phyloP scores from a whole-genome alignment of 2,113 vertebrate genomes.

The Drymodes brunneopygia region DNA sequence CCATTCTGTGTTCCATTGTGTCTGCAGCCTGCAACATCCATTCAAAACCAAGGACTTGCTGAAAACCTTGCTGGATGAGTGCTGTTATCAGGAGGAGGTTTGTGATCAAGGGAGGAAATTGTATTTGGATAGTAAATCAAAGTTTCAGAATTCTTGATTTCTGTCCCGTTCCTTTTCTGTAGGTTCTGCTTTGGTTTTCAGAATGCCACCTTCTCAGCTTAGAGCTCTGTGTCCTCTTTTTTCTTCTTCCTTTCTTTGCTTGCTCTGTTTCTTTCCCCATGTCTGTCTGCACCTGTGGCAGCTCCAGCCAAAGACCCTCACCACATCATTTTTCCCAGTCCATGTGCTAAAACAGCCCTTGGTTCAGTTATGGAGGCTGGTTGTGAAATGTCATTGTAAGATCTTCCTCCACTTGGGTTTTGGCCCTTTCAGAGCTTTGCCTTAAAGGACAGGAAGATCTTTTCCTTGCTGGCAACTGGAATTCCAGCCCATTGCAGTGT shows the following conservation, averaged over 20 bases:
- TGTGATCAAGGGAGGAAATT: background rate
- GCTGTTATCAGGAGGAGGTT: background rate
- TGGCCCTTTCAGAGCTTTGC: too few relatives aligned
- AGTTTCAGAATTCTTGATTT: background rate
- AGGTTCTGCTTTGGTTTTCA: background rate
- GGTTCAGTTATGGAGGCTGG: too few relatives aligned
- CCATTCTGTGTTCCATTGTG: background rate
- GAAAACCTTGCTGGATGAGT: background rate
- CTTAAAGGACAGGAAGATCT: too few relatives aligned
- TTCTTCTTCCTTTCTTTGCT: background rate
- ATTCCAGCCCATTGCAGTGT: too few relatives aligned
- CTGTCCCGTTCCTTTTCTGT: background rate
- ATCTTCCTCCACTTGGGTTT: too few relatives aligned
- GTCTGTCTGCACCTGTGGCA: too few relatives aligned
- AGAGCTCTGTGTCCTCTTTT: background rate
- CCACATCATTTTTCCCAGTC: too few relatives aligned
- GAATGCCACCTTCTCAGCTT: background rate
- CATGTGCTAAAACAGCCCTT: too few relatives aligned
- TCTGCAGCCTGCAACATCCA: background rate
- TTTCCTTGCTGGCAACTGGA: too few relatives aligned
- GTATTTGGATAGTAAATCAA: background rate
- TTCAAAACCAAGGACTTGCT: background rate
- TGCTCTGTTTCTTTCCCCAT: too few relatives aligned
- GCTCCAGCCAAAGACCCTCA: too few relatives aligned
- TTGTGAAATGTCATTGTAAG: too few relatives aligned